Base-by-base conservation (phyloP, 2,888 invertebrate species). In the Masnerella sp. region DNA sequence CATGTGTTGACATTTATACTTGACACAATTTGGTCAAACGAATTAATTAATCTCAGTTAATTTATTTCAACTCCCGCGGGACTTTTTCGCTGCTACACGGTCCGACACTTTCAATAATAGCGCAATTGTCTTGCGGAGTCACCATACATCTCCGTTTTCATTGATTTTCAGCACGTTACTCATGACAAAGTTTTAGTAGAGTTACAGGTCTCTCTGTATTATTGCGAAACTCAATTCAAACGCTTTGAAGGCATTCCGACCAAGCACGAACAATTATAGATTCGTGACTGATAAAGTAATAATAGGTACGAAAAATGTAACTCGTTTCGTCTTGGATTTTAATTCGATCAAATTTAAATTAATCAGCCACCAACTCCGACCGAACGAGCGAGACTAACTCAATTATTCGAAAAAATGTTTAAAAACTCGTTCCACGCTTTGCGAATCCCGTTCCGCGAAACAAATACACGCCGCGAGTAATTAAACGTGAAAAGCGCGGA, bases 181-280 rank as follows among this genome's bases (percentile, higher is more conserved):
- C 58, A 58, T 43, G 47, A 42, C 36, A 38, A 69, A 74, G 69
- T 59, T 74, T 69, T 9, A 40, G 54, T 58, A 20, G 47, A 47
- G 32, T 59, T 59, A 49, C 51, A 51, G 42, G 32, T 43, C 69
- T 65, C 34, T 56, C 17, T 51, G 58, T 51, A 70, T 70, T 64
- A 70, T 70, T 70, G 49, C 56, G 54, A 69, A 70, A 70, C 56
- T 70, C 70, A 49, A 70, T 70, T 70, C 54, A 56, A 62, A 70
- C 42, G 62, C 62, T 70, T 62, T 49, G 62, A 70, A 25, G 34
- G 56, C 36, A 70, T 56, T 56, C 49, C 62, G 20, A 12, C 18
- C 8, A 56, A 45, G 70, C 34, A 62, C 47, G 18, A 61, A 42
- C 47, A 47, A 69, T 69, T 69, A 61, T 59, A 51, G 54, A 69